Evolutionary conservation across 2,888 invertebrate genomes (phyloP), one percentile per base, ranked within the genome.

Genomic region (Slavum lentiscoides): DNA sequence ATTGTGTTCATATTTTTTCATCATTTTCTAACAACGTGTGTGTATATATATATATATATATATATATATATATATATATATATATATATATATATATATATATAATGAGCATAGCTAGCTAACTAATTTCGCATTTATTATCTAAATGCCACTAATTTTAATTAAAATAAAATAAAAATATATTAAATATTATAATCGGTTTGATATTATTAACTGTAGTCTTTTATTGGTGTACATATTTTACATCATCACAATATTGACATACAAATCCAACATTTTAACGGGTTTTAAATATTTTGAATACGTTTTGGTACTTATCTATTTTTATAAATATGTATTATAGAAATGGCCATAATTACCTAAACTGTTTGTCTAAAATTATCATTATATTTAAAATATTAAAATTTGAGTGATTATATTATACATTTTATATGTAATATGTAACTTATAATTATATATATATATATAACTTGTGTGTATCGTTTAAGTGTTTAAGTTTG

Each of bases 401-500:
- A n/a, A n/a, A 43, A n/a, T 75, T 59, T 43, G 39, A 23, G 39
- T 67, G 43, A 59, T 67, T 67, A 67, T 67, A 67, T 49, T 76
- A 59, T 58, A 43, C 23, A 43, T 58, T 7, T 39, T 49, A 37
- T 49, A 37, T 59, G 21, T 59, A 59, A 21, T 59, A 59, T 11
- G 4, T 15, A 30, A 58, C 17, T 55, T 58, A 59, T 30, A 76
- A 59, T 43, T 39, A 67, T 58, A 66, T 43, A 58, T 74, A 58
- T 75, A 67, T 59, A 59, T 64, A 53, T 53, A 30, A 69, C 13
- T 5, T 15, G 53, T 77, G 39, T 69, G 13, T 77, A 69, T 70
- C 21, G 55, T 77, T 62, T 77, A 70, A 77, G 61, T 77, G 77
- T 77, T 77, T 62, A 77, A 70, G 77, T 77, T 77, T 77, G 77